Evolutionary conservation across 2,888 invertebrate genomes (phyloP), one percentile per base, ranked within the genome.

Genomic region (Folsomia manolachei): DNA sequence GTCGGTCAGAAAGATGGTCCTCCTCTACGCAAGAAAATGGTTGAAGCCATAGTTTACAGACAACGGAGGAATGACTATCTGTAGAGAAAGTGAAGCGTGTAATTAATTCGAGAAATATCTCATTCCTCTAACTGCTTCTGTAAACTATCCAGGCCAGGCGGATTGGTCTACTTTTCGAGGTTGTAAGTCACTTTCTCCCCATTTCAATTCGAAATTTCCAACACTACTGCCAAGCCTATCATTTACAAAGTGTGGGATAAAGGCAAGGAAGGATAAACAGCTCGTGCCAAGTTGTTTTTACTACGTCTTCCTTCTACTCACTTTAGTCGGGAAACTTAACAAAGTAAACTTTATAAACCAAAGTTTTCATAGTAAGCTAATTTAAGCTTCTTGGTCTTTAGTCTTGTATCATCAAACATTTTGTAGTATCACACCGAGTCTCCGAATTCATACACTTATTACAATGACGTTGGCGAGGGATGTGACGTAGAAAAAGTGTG

Each of bases 61-160:
- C 68, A 70, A 26, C 9, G 63, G 62, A 63, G 39, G 14, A 14
- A 39, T n/a, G n/a, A n/a, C n/a, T n/a, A n/a, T 4, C 39, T 9
- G 39, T 14, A 4, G 39, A 39, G 39, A 39, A 39, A 63, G 24
- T 63, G 25, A 25, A 24, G 66, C 14, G 27, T 39, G 66, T 51
- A 66, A 66, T 66, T 66, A 66, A 66, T 66, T 66, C 66, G 51
- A 21, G 52, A 52, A 66, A 66, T 66, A 39, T 66, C 66, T 66
- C 66, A 66, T 66, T 66, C 66, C 51, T 19, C 51, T 39, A 39
- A 39, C 39, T 39, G 39, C 14, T 39, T 39, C 39, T 9, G 39
- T 39, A 39, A 39, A 39, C 39, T 14, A 60, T 60, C 23, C 23
- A 60, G 60, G 4, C 60, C 60, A 11, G 18, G 9, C 23, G 21